A percentile compares a stretch with the other conserved stretches of the same genome.
Evolutionary conservation across 1,140 invertebrate species (phyloP).

Genomic region (Onthophagus taurus): DNA sequence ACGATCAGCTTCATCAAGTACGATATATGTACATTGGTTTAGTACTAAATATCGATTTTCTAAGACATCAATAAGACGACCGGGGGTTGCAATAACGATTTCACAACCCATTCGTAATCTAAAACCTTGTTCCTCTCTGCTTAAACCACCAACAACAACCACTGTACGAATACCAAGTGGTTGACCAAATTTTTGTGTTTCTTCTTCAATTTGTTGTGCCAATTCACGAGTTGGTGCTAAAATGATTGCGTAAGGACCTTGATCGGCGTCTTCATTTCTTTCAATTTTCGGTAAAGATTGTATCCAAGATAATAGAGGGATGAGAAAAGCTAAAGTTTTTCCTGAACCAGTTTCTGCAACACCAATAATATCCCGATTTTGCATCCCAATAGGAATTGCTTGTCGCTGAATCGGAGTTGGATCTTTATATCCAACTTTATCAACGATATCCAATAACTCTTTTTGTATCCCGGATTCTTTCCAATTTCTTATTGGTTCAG

Average conservation of each 20-base stretch:
- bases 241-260: conserved; percentile 99
- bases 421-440: conserved; percentile 94
- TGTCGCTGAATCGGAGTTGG: conserved; percentile 98
- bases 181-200: conserved; percentile 95
- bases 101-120: conserved; percentile 94
- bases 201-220: conserved; percentile 99
- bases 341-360: conserved; percentile 92
- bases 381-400: conserved; percentile 96
- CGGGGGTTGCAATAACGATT: conserved; percentile 99
- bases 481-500: conserved; percentile 93
- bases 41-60: conserved; percentile 97
- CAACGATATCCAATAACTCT: conserved; percentile 91
- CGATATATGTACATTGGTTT: conserved; percentile 90
- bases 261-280: conserved; percentile 80
- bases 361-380: conserved; percentile 99
- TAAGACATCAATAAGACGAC: conserved; percentile 96
- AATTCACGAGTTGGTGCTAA: conserved; percentile 97
- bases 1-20: conserved; percentile 91
- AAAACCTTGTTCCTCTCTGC: conserved; percentile 97
- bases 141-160: conserved; percentile 95
- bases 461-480: conserved; percentile 85
- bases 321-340: conserved; percentile 97
- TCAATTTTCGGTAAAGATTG: conserved; percentile 94
- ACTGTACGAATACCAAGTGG: conserved; percentile 92
- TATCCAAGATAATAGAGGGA: conserved; percentile 97